phyloP scores from a whole-genome alignment of 2,113 vertebrate genomes.

The Mola mola region DNA sequence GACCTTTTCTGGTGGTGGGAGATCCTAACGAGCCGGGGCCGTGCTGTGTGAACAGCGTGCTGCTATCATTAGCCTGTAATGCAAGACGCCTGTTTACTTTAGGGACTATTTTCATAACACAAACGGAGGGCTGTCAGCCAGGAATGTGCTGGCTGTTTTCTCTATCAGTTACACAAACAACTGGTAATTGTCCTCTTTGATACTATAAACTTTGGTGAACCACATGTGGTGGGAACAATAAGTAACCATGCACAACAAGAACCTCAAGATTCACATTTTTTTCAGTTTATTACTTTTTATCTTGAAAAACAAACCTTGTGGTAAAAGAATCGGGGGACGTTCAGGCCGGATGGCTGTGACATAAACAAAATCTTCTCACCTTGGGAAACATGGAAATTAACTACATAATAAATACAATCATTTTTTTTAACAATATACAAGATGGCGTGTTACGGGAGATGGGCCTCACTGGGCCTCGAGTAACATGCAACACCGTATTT shows the following conservation, averaged over 20 bases:
- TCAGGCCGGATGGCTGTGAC: slow-evolving; percentile 27
- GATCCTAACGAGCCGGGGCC: too few relatives aligned
- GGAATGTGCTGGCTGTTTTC: slow-evolving; percentile 33
- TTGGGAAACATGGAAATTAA: slow-evolving; percentile 37
- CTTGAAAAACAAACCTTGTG: slow-evolving; percentile 72
- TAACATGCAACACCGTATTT: slow-evolving; percentile 45
- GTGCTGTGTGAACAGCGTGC: too few relatives aligned
- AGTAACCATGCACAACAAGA: too few relatives aligned
- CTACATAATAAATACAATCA: slow-evolving; percentile 75
- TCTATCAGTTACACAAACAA: slow-evolving; percentile 20
- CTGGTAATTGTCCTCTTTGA: not conserved
- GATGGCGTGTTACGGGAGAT: slow-evolving; percentile 38
- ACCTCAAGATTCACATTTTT: too few relatives aligned
- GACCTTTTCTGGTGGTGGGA: too few relatives aligned
- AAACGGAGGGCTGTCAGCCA: slow-evolving; percentile 39
- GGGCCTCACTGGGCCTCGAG: not conserved
- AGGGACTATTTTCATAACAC: slow-evolving; percentile 37
- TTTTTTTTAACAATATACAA: slow-evolving; percentile 64
- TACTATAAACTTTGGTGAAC: too few relatives aligned
- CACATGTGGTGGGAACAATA: not conserved
- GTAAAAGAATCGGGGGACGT: slow-evolving; percentile 61
- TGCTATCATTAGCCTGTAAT: slow-evolving; percentile 6
- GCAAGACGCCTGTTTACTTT: slow-evolving; percentile 10
- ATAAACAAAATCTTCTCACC: slow-evolving; percentile 44
- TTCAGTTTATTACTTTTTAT: slow-evolving; percentile 46